Base-by-base conservation (phyloP, 2,113 vertebrate species). In the Lophochroa leadbeateri region DNA sequence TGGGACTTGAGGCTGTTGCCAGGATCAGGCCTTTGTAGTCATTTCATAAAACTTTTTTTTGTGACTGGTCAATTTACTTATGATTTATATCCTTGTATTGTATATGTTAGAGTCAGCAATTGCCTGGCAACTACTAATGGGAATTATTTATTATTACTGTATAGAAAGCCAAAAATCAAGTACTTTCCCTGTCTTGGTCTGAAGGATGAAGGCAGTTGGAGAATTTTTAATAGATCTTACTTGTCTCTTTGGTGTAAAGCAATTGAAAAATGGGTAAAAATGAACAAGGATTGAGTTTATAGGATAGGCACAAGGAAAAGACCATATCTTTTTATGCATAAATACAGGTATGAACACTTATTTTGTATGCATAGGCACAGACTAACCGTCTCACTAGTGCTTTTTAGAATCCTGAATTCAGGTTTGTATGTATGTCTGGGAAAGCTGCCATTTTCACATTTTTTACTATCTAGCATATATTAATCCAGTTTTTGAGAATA, bases 91-190 rank as follows among this genome's bases (percentile, higher is more conserved):
- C 43, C 39, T 82, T 46, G 9, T 37, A 71, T 55, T 86, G 7
- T 65, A 11, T 46, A 79, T 67, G 43, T 79, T 81, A 58, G 75
- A 88, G 61, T 95, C 94, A 94, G 80, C 83, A 94, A 81, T 55
- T 88, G 55, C 17, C 37, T 49, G 3, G 2, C 44, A 79, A 76
- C 53, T 72, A 43, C 61, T 89, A 81, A 84, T 82, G 31, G 83
- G 31, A 76, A 28, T 76, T 84, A 76, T 75, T 90, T 92, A 75
- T 86, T 90, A 68, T 78, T 75, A 71, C 35, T 37, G 21, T 61
- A 19, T 8, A 86, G 43, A 64, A 88, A 86, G 44, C 31, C 67
- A 86, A 72, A 91, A 82, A 61, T 37, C 44, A 87, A 90, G 49
- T 78, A 70, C 17, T 17, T 83, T 72, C 64, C 47, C 25, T 58